Base-by-base conservation (phyloP, 2,888 invertebrate species). In the Dinocampus coccinellae region DNA sequence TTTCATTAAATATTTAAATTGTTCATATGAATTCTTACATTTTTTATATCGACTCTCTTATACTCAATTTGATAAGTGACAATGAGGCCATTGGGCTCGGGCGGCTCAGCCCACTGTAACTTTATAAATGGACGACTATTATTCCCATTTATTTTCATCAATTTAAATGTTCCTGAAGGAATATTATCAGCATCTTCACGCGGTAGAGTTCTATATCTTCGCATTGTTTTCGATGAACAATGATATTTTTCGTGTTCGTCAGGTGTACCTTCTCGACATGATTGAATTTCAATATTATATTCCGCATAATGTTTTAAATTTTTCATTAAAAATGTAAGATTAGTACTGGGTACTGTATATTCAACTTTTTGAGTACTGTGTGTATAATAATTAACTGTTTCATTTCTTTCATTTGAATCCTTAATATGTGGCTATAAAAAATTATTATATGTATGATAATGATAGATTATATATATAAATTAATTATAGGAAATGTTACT, bases 11-110 rank as follows among this genome's bases (percentile, higher is more conserved):
- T 58, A 16, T 16, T 47, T 47, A 1, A 7, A 47, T 7, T 36
- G 1, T 16, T 1, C 9, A 24, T 11, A 10, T 36, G 33, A 61
- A 57, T 57, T 87, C 89, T 89, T 83, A 92, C 93, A 85, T 92
- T 91, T 82, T 90, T 90, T 55, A 92, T 90, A 72, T 93, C 93
- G 29, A 92, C 89, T 65, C 91, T 90, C 75, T 91, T 90, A 83
- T 94, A 95, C 77, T 93, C 91, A 66, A 98, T 92, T 75, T 92
- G 91, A 88, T 97, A 98, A 0, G 94, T 93, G 53, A 96, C 91
- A 58, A 98, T 93, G 72, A 94, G 90, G 1, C 98, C 97, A 87
- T 99, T 99, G 0, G 98, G 97, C 75, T 92, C 89, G 24, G 84
- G 79, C 0, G 98, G 98, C 78, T 94, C 93, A 2, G 91, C 89